phyloP scores from a whole-genome alignment of 2,888 invertebrate genomes.

The Epinotia demarniana region DNA sequence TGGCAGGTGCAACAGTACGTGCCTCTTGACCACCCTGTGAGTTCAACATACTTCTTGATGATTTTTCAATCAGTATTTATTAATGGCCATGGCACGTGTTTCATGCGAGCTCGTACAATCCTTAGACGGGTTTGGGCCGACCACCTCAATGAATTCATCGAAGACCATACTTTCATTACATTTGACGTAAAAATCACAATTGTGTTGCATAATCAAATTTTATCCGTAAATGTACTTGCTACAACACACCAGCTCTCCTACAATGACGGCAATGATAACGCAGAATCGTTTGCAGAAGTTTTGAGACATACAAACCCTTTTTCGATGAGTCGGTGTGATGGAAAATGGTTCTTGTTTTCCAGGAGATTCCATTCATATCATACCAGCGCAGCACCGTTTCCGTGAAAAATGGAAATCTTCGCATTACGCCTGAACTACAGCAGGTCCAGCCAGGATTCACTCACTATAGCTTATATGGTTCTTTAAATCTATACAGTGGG shows the following conservation, averaged over 20 bases:
- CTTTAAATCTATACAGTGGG: conserved; percentile 49
- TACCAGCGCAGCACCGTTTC: conserved; percentile 48
- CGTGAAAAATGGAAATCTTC: conserved; percentile 47
- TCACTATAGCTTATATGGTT: conserved; percentile 48
- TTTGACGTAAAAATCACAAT: not conserved
- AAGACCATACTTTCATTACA: not conserved
- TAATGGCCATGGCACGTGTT: no score
- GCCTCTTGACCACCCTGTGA: conserved; percentile 73
- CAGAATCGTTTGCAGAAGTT: not conserved
- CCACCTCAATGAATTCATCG: not conserved
- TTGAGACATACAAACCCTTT: not conserved
- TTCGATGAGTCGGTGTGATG: not conserved
- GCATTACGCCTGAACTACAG: conserved; percentile 51
- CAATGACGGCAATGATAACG: not conserved
- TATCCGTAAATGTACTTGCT: not conserved
- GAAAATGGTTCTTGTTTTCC: conserved; percentile 22
- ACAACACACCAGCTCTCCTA: not conserved
- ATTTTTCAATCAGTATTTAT: not conserved
- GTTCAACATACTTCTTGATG: conserved; percentile 39
- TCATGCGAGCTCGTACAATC: not conserved
- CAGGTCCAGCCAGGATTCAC: conserved; percentile 48
- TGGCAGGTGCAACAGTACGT: conserved; percentile 86
- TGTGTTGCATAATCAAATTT: not conserved
- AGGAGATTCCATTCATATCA: conserved; percentile 54
- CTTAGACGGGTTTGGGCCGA: not conserved